These are phyloP conservation scores for Rhagoletis zephyria DNA, from an alignment of 1,140 invertebrate species.

Conservation along the genomic window DNA sequence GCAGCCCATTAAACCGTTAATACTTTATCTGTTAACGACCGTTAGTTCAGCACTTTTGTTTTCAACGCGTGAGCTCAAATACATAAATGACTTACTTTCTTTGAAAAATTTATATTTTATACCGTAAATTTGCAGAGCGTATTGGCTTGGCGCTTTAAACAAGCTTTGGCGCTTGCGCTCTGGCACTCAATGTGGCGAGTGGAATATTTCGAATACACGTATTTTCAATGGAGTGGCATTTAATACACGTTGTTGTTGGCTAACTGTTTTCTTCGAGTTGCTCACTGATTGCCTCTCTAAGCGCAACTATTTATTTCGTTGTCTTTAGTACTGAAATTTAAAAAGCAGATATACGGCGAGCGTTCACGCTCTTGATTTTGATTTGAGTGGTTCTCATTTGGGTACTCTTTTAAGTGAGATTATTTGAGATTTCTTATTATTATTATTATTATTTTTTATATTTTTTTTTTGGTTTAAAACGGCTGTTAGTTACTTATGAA, in stretches of 20 bases:
- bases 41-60: slow-evolving; percentile 54
- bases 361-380: background rate
- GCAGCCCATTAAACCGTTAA: slow-evolving; percentile 29
- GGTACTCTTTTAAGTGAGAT: background rate
- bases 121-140: slow-evolving; percentile 53
- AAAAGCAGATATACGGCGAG: background rate
- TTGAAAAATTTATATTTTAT: slow-evolving; percentile 58
- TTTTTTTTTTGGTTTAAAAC: background rate
- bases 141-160: background rate
- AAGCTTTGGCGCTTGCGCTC: slow-evolving; percentile 1
- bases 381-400: background rate
- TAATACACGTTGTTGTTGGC: background rate
- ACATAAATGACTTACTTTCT: slow-evolving; percentile 58
- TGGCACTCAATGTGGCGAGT: background rate
- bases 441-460: background rate
- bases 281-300: background rate
- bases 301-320: too few relatives aligned
- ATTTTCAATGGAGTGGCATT: background rate
- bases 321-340: background rate
- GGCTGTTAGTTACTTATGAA: background rate
- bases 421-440: background rate
- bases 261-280: too few relatives aligned
- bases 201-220: background rate
- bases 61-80: slow-evolving; percentile 56
- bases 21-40: background rate